A percentile compares a stretch with the other conserved stretches of the same genome.
These are phyloP conservation scores for Drosophila anceps DNA, from an alignment of 2,888 invertebrate species.

Conservation along the genomic window DNA sequence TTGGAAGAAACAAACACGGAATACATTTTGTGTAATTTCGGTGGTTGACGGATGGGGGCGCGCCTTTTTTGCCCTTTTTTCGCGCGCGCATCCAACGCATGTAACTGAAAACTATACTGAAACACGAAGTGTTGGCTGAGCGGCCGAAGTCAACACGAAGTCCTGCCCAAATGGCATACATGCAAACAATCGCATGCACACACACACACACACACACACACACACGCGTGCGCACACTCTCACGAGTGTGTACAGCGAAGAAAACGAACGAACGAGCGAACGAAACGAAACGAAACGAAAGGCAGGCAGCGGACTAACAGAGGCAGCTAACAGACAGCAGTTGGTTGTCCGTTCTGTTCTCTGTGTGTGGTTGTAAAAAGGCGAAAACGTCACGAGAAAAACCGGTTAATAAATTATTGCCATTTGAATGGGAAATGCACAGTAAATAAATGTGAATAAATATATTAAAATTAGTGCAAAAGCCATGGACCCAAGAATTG, in stretches of 20 bases:
- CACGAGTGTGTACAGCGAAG: conserved; percentile 19
- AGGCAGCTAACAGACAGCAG: conserved; percentile 63
- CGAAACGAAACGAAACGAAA: conserved; percentile 26
- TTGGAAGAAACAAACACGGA: conserved; percentile 48
- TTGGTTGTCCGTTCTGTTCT: conserved; percentile 64
- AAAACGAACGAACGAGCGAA: conserved; percentile 38
- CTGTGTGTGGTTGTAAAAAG: conserved; percentile 82
- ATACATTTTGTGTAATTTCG: conserved; percentile 69
- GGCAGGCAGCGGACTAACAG: conserved; percentile 49
- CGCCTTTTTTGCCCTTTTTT: conserved; percentile 67
- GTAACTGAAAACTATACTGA: conserved; percentile 76
- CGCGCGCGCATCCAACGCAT: conserved; percentile 58
- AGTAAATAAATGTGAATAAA: conserved; percentile 71
- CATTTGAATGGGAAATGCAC: conserved; percentile 68
- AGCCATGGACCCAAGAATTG: conserved; percentile 13
- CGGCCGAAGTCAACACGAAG: conserved; percentile 61
- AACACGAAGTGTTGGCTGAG: conserved; percentile 45
- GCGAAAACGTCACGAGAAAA: conserved; percentile 78
- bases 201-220: conserved; percentile 32
- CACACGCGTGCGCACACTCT: conserved; percentile 1
- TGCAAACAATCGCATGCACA: background rate
- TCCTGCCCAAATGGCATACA: conserved; percentile 64
- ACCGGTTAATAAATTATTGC: conserved; percentile 84
- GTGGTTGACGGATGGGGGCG: conserved; percentile 64
- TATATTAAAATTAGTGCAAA: conserved; percentile 37